phyloP scores from a whole-genome alignment of 2,113 vertebrate genomes.

The Apus apus region DNA sequence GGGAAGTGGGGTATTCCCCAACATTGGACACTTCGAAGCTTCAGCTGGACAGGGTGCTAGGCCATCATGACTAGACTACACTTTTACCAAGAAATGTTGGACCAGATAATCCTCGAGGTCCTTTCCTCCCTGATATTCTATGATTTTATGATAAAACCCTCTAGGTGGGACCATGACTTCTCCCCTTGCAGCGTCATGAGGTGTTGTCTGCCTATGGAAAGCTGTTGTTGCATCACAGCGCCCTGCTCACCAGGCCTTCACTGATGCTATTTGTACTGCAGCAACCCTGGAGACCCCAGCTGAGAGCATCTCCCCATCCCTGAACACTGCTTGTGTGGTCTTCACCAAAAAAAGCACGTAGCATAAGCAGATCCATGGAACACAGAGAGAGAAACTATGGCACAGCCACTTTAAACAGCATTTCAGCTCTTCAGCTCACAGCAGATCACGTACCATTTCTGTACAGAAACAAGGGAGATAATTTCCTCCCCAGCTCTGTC shows the following conservation, averaged over 20 bases:
- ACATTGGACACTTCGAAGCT: too few species aligned
- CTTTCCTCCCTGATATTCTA: too few species aligned
- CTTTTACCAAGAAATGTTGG: too few species aligned
- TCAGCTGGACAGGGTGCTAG: too few species aligned
- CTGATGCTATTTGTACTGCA: neutral
- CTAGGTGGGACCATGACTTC: neutral
- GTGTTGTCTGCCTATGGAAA: neutral
- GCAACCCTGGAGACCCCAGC: neutral
- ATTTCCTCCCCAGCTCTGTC: neutral
- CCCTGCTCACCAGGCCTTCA: neutral
- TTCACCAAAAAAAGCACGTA: neutral
- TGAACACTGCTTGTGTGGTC: rapidly evolving
- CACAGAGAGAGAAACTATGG: neutral
- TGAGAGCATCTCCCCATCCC: neutral
- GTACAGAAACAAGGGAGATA: neutral
- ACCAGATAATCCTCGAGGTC: too few species aligned
- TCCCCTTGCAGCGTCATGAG: rapidly evolving
- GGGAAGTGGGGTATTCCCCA: too few species aligned
- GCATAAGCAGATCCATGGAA: neutral
- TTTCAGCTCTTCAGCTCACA: neutral
- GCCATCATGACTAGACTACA: too few species aligned
- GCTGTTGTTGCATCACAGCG: neutral
- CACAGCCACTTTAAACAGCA: neutral
- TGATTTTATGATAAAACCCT: neutral
- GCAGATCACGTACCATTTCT: rapidly evolving